These are phyloP conservation scores for Psix sp. DNA, from an alignment of 1,140 invertebrate genomes.

Conservation along the genomic window DNA sequence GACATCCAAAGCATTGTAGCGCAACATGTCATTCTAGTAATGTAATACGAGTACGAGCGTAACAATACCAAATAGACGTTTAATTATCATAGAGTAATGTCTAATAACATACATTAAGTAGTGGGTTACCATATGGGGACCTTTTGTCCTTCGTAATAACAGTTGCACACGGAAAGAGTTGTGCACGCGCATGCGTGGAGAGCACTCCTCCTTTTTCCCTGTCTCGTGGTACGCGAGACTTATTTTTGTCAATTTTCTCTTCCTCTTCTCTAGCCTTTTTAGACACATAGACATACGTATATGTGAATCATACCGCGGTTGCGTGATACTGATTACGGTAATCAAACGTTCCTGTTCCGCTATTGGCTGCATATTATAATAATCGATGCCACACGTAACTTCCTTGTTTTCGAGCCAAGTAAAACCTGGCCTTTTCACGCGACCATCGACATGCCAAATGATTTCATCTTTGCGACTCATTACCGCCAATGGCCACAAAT, in stretches of 20 bases:
- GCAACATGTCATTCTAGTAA: constrained; percentile 76
- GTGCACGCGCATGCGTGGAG: constrained; percentile 72
- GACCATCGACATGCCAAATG: constrained; percentile 61
- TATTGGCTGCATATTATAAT: constrained; percentile 73
- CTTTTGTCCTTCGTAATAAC: constrained; percentile 74
- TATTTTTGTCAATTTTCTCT: constrained; percentile 63
- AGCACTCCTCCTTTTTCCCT: constrained; percentile 65
- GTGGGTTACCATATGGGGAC: constrained; percentile 75
- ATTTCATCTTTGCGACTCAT: constrained; percentile 57
- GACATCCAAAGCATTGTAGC: constrained; percentile 76
- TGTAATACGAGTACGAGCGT: constrained; percentile 74
- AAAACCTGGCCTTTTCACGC: constrained; percentile 59
- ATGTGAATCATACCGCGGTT: constrained; percentile 70
- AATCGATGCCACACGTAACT: constrained; percentile 71
- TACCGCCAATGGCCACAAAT: constrained; percentile 40
- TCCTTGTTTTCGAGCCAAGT: constrained; percentile 64
- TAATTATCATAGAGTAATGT: constrained; percentile 78
- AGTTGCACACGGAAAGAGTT: constrained; percentile 74
- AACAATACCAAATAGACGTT: constrained; percentile 77
- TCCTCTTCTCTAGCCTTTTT: constrained; percentile 58
- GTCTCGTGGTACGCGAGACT: constrained; percentile 59
- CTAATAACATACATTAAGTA: constrained; percentile 77
- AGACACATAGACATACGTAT: constrained; percentile 47
- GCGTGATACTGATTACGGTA: constrained; percentile 73
- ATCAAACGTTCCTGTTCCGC: constrained; percentile 73